Conservation (phyloP, 2,888 invertebrate genomes). For the Tetranychus piercei region DNA sequence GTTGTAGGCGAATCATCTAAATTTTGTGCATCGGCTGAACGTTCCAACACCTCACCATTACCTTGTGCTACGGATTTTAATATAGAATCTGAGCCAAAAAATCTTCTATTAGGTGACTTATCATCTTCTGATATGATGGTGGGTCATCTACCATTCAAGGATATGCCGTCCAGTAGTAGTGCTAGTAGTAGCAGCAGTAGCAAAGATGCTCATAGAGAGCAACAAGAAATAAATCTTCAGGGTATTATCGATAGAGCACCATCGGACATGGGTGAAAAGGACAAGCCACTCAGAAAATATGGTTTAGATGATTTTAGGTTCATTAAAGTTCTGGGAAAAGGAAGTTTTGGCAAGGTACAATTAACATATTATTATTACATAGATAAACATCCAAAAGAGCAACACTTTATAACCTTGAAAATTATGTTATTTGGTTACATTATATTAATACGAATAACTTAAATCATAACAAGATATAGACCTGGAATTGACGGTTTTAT, state of each 20-base stretch:
- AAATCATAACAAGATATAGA: no score
- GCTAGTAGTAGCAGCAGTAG: not conserved
- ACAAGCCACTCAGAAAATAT: constrained; percentile 34
- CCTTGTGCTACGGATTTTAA: constrained; percentile 24
- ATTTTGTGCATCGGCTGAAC: constrained; percentile 27
- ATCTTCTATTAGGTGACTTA: constrained; percentile 22
- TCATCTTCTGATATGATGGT: constrained; percentile 5
- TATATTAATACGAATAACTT: not conserved
- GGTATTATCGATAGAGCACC: not conserved
- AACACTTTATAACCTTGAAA: no score
- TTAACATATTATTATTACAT: not conserved
- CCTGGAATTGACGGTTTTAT: no score
- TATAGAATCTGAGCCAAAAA: not conserved
- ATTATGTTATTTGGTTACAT: not conserved
- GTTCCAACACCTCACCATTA: constrained; percentile 31
- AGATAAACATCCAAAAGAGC: no score
- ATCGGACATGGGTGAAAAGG: not conserved
- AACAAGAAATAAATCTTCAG: constrained; percentile 1
- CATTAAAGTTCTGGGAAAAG: constrained; percentile 95
- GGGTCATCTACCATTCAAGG: constrained; percentile 1
- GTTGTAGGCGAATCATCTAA: constrained; percentile 32
- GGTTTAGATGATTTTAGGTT: constrained; percentile 77
- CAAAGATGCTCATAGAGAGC: not conserved
- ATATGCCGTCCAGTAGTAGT: not conserved
- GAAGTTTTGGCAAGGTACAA: constrained; percentile 70